Conservation (phyloP, 2,113 vertebrate genomes). For the Megaleporinus macrocephalus region DNA sequence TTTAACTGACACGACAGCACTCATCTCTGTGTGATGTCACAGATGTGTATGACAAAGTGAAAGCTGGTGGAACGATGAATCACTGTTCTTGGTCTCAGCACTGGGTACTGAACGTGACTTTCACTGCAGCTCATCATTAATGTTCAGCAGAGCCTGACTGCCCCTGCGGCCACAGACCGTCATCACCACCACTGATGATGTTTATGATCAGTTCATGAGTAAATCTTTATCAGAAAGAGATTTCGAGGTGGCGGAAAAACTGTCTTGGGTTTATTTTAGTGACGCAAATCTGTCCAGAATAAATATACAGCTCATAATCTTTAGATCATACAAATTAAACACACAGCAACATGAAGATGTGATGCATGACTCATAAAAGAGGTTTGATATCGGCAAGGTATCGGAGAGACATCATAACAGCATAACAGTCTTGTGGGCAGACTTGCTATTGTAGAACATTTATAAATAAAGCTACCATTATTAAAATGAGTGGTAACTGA, state of each 20-base stretch:
- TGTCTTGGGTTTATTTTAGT: background rate
- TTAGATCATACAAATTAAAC: too few relatives aligned
- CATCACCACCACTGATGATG: background rate
- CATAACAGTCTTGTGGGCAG: background rate
- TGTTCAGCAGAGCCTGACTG: background rate
- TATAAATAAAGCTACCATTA: conserved; percentile 3
- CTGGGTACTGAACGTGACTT: background rate
- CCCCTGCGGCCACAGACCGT: background rate
- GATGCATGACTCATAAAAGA: background rate
- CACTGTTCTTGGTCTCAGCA: conserved; percentile 1
- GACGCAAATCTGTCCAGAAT: background rate
- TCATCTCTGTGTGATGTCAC: conserved; percentile 9
- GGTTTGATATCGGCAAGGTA: background rate
- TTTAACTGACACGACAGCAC: background rate
- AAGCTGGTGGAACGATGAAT: background rate
- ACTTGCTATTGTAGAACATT: background rate
- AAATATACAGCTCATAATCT: too few relatives aligned
- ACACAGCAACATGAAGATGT: too few relatives aligned
- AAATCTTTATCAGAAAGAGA: background rate
- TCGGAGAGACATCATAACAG: background rate
- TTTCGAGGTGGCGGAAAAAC: background rate
- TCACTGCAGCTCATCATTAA: conserved; percentile 8
- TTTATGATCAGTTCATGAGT: background rate
- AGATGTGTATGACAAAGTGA: background rate
- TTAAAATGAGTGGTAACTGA: background rate